These are phyloP conservation scores for Ecliptopera silaceata DNA, from an alignment of 2,888 invertebrate species.

Conservation along the genomic window DNA sequence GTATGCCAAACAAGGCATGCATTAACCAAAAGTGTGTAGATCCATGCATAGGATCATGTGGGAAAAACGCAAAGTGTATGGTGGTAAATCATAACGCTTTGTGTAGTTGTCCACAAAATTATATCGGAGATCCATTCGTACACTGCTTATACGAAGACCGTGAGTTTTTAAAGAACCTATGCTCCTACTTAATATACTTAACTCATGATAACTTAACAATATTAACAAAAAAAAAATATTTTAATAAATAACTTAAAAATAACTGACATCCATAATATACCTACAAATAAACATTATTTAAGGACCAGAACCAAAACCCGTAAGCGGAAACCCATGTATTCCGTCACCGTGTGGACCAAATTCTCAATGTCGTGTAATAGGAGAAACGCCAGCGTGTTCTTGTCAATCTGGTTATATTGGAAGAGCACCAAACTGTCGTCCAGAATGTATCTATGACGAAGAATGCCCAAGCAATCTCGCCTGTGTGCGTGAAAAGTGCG, in stretches of 20 bases:
- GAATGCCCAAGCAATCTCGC: slow-evolving; percentile 93
- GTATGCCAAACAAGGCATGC: slow-evolving; percentile 91
- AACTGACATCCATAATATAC: background rate
- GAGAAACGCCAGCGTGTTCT: slow-evolving; percentile 90
- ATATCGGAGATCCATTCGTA: slow-evolving; percentile 91
- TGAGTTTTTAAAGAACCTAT: slow-evolving; percentile 68
- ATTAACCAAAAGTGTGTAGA: slow-evolving; percentile 90
- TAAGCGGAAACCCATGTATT: slow-evolving; percentile 88
- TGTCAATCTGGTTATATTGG: slow-evolving; percentile 91
- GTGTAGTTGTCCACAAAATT: slow-evolving; percentile 90
- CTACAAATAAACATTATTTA: slow-evolving; percentile 50
- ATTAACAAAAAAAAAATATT: slow-evolving; percentile 8
- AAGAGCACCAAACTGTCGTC: slow-evolving; percentile 92
- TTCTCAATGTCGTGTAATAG: slow-evolving; percentile 90
- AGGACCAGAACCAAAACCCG: slow-evolving; percentile 77
- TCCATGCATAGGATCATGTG: slow-evolving; percentile 93
- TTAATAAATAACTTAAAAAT: background rate
- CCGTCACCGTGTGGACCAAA: slow-evolving; percentile 94
- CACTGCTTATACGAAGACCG: slow-evolving; percentile 87
- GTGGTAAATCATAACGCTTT: slow-evolving; percentile 94
- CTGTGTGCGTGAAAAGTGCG: slow-evolving; percentile 91
- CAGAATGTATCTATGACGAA: slow-evolving; percentile 92
- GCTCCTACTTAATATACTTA: slow-evolving; percentile 18
- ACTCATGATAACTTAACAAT: slow-evolving; percentile 15
- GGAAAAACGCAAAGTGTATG: slow-evolving; percentile 90